phyloP scores from a whole-genome alignment of 1,140 invertebrate genomes.

The Pomacea maculata region DNA sequence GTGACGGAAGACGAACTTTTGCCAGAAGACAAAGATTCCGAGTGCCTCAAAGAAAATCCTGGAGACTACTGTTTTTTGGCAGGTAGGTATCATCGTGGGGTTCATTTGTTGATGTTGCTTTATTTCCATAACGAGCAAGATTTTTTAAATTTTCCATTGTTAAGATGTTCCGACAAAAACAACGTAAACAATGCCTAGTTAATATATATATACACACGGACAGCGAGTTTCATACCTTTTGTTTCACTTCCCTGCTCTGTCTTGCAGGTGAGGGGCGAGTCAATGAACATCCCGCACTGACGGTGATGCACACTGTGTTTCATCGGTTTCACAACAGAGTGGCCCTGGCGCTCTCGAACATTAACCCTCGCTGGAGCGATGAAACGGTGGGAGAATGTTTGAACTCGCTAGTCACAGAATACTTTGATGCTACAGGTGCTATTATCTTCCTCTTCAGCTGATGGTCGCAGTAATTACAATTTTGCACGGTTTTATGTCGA shows the following conservation, averaged over 20 bases:
- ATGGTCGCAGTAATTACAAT: too few relatives aligned
- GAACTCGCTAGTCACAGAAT: too few relatives aligned
- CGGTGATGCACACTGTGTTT: slow-evolving; percentile 97
- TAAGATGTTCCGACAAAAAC: too few relatives aligned
- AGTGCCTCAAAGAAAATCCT: slow-evolving; percentile 36
- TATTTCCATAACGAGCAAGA: too few relatives aligned
- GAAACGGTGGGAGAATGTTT: slow-evolving; percentile 62
- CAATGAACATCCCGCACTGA: slow-evolving; percentile 86
- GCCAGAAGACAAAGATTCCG: slow-evolving; percentile 33
- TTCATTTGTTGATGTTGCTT: not conserved
- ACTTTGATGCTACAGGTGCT: too few relatives aligned
- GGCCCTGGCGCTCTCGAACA: slow-evolving; percentile 75
- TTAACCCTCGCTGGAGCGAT: slow-evolving; percentile 81
- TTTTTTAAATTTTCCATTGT: too few relatives aligned
- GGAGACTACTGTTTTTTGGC: slow-evolving; percentile 43
- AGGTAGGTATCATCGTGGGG: slow-evolving; percentile 19
- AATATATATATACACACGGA: slow-evolving; percentile 87
- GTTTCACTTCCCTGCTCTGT: not conserved
- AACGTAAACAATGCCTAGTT: slow-evolving; percentile 8
- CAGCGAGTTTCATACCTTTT: not conserved
- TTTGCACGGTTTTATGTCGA: too few relatives aligned
- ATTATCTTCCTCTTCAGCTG: too few relatives aligned
- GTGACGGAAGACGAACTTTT: slow-evolving; percentile 75
- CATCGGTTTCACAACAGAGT: slow-evolving; percentile 94
- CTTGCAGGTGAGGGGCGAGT: slow-evolving; percentile 81